Evolutionary conservation across 2,113 vertebrate genomes (phyloP).

Genomic region (Butorides virescens): DNA sequence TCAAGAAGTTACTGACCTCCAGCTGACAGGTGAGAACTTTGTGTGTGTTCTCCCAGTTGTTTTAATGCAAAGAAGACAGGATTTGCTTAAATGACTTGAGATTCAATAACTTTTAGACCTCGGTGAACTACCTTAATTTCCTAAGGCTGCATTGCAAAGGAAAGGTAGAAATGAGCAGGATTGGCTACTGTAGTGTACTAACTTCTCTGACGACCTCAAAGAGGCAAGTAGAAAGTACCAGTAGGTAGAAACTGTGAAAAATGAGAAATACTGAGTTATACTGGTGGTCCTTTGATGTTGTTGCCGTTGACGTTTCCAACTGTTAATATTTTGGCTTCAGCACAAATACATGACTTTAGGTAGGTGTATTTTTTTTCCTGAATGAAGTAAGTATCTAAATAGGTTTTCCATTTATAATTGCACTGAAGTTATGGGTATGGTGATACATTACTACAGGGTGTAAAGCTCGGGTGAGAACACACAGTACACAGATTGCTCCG

Average conservation of each 20-base stretch:
- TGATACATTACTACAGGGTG: not conserved
- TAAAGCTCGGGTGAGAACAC: not conserved
- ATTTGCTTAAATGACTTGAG: not conserved
- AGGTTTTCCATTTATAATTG: not conserved
- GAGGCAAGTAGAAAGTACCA: not conserved
- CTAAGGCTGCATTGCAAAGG: not conserved
- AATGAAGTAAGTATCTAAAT: not conserved
- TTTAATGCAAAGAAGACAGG: not conserved
- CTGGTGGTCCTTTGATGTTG: not conserved
- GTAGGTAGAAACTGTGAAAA: not conserved
- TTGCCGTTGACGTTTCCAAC: not conserved
- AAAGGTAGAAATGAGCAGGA: not conserved
- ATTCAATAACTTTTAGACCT: not conserved
- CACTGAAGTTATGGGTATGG: not conserved
- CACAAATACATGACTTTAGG: not conserved
- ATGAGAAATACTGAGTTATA: not conserved
- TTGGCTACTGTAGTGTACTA: not conserved
- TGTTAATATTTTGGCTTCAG: not conserved
- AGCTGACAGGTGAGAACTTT: not conserved
- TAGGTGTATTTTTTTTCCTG: not conserved
- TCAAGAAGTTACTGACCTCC: not conserved
- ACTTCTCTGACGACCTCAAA: not conserved
- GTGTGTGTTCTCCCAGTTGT: not conserved
- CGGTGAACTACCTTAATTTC: not conserved
- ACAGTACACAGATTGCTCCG: not conserved